Base-by-base conservation (phyloP, 2,797 vertebrate genomes). In the Merluccius polli region DNA sequence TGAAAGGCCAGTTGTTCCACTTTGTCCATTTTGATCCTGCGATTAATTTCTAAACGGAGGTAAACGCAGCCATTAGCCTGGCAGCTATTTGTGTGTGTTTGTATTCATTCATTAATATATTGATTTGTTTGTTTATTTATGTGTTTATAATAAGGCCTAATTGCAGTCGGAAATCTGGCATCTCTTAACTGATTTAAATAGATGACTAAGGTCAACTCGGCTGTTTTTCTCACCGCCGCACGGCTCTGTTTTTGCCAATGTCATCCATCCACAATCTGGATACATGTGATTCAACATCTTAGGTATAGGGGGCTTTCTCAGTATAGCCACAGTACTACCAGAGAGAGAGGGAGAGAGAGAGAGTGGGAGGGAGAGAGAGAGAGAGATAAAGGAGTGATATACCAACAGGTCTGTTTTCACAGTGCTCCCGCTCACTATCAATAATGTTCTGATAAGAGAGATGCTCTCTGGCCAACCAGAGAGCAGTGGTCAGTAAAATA, bases 401-500 rank as follows among this genome's bases (percentile, higher is more conserved):
- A 91, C 87, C 88, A 81, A 87, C 85, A 89, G 83, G 88, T 92
- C 88, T 92, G 87, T 90, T 91, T 91, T 90, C 90, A 90, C 90
- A 85, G 82, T 79, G 87, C 81, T 86, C 86, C 83, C 87, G 86
- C 84, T 89, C 87, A 82, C 90, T 86, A 92, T 94, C 92, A 92
- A 92, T 93, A 94, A 92, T 79, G 78, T 84, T 73, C 82, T 88
- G 87, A 93, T 91, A 91, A 93, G 88, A 93, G 90, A 94, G 92
- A 92, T 90, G 87, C 90, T 90, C 87, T 88, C 85, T 87, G 90
- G 87, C 90, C 92, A 90, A 91, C 90, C 91, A 91, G 89, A 92
- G 92, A 93, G 90, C 90, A 86, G 87, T 83, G 91, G 92, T 93
- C 93, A 93, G 92, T 93, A 93, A 92, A 93, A 91, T 92, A 29